These are phyloP conservation scores for Lytechinus pictus DNA, from an alignment of 35 echinoderm and acorn worm genomes.

Conservation along the genomic window DNA sequence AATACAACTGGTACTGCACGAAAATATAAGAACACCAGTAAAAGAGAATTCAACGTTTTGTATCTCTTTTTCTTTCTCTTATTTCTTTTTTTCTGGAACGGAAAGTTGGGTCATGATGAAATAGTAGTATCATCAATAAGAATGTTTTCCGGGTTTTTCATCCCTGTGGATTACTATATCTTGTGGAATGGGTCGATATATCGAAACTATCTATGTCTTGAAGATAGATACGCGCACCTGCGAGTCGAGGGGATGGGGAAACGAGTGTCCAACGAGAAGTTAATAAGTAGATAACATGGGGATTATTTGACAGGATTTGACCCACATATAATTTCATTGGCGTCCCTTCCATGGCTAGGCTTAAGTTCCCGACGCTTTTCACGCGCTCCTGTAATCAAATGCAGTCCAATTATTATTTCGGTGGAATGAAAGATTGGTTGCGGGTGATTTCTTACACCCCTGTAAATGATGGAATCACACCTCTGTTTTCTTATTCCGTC, in stretches of 20 bases:
- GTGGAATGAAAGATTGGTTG: not conserved
- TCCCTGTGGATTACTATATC: not conserved
- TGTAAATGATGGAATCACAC: slow-evolving; percentile 6
- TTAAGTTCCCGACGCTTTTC: slow-evolving; percentile 19
- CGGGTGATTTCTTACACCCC: not conserved
- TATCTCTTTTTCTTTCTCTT: not conserved
- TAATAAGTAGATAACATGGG: slow-evolving; percentile 28
- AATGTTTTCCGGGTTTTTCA: not conserved
- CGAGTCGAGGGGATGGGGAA: not conserved
- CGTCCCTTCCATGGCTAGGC: not conserved
- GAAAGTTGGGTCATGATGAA: not conserved
- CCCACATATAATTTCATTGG: slow-evolving; percentile 27
- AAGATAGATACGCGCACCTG: slow-evolving; percentile 20
- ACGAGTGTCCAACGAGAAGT: not conserved
- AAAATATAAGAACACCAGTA: not conserved
- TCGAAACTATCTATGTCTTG: not conserved
- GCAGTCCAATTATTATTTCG: slow-evolving; percentile 41
- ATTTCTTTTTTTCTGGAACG: not conserved
- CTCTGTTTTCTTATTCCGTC: not conserved
- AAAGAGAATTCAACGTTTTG: not conserved
- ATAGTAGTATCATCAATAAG: slow-evolving; percentile 13
- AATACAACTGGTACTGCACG: not conserved
- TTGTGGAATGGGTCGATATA: slow-evolving; percentile 3
- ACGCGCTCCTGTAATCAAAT: slow-evolving; percentile 22
- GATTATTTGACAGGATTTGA: slow-evolving; percentile 10